A percentile compares a stretch with the other conserved stretches of the same genome.
Evolutionary conservation across 2,797 vertebrate genomes (phyloP).

Genomic region (Acestrorhynchus altus): DNA sequence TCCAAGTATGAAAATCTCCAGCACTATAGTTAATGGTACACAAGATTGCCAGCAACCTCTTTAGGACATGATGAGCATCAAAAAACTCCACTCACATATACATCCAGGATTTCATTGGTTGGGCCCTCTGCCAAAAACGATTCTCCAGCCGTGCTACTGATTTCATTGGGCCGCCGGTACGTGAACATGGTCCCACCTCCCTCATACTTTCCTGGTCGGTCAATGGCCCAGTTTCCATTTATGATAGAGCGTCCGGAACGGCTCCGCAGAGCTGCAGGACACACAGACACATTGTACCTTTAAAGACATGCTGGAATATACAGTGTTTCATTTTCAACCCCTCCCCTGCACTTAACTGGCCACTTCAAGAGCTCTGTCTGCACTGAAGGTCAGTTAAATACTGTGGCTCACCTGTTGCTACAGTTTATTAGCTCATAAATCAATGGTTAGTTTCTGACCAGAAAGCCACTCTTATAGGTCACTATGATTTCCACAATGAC

Average conservation of each 20-base stretch:
- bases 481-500: too few relatives aligned
- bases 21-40: too few relatives aligned
- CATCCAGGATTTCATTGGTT: constrained; percentile 93
- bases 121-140: constrained; percentile 95
- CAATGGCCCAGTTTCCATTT: constrained; percentile 98
- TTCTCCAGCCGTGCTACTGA: constrained; percentile 92
- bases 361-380: too few relatives aligned
- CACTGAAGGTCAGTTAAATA: too few relatives aligned
- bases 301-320: constrained; percentile 43
- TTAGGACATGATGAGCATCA: too few relatives aligned
- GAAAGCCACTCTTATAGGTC: too few relatives aligned
- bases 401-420: too few relatives aligned
- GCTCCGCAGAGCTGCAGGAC: constrained; percentile 85
- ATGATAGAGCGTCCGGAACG: constrained; percentile 94
- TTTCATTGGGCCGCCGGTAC: constrained; percentile 94
- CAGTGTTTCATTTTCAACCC: too few relatives aligned
- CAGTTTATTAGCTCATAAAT: too few relatives aligned
- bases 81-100: constrained; percentile 94
- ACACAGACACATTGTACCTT: constrained; percentile 23
- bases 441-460: too few relatives aligned
- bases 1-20: too few relatives aligned
- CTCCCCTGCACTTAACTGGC: background rate
- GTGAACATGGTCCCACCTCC: constrained; percentile 95
- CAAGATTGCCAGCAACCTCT: too few relatives aligned
- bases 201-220: constrained; percentile 92